Conservation (phyloP, 2,888 invertebrate genomes). For the Catocala nupta region DNA sequence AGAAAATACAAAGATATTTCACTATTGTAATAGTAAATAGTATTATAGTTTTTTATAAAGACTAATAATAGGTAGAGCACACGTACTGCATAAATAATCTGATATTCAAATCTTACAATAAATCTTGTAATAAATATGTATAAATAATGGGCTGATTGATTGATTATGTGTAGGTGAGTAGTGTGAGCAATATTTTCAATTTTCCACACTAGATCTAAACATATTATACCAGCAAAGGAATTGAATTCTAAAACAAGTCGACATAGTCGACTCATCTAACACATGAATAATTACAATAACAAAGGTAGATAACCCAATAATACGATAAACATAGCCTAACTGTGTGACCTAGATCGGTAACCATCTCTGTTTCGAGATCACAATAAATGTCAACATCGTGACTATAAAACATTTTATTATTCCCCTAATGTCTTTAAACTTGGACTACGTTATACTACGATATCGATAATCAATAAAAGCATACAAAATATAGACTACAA, state of each 20-base stretch:
- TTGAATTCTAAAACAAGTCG: not conserved
- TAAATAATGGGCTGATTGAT: no score
- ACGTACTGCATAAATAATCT: no score
- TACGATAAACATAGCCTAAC: not conserved
- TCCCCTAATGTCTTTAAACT: constrained; percentile 13
- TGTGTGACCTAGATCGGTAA: constrained; percentile 13
- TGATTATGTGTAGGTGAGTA: no score
- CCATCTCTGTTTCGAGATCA: constrained; percentile 16
- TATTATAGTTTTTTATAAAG: no score
- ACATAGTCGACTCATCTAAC: not conserved
- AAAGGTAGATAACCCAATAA: constrained; percentile 12
- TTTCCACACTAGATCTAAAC: no score
- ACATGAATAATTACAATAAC: constrained; percentile 10
- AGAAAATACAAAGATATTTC: no score
- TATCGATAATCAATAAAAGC: constrained; percentile 16
- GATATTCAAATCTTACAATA: no score
- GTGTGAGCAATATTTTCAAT: no score
- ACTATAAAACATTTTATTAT: constrained; percentile 20
- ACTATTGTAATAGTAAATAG: no score
- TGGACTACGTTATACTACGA: constrained; percentile 3
- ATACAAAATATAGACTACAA: constrained; percentile 10
- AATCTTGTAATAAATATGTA: no score
- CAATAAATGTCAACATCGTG: constrained; percentile 29
- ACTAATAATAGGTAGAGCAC: no score
- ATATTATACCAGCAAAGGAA: not conserved